Base-by-base conservation (phyloP, 2,797 vertebrate genomes). In the Eulemur albifrons region DNA sequence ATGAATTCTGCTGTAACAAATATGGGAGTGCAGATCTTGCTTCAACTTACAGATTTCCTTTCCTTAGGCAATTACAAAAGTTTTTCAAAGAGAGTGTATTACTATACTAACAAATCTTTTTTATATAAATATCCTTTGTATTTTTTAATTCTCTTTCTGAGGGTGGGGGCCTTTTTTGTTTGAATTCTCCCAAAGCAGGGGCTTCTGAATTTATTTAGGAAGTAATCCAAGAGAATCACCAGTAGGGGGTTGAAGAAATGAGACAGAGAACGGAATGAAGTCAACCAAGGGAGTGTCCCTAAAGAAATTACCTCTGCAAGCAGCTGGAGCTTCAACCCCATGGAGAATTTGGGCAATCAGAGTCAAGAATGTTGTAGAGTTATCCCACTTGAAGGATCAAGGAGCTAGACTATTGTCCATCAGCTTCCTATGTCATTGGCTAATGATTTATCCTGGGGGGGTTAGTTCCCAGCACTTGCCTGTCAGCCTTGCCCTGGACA, bases 181-280 rank as follows among this genome's bases (percentile, higher is more conserved):
- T 57, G 23, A 57, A 50, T 83, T 93, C 3, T 77, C 40, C 52
- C 61, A 77, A 88, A 84, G 13, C 25, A 86, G 10, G 21, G 45
- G 18, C 45, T 40, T 87, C 23, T 75, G 20, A 54, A 18, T 57
- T 40, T 69, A 69, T 90, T 38, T 82, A 72, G 30, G 2, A 69
- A 5, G 7, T 25, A 35, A 59, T n/a, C 18, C 57, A 80, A 70
- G 35, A 61, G 13, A 83, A n/a, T 93, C 20, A 3, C 13, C 67
- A 35, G 27, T 2, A 50, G 25, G 0, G 2, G 6, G 0, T 23
- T 0, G 3, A 14, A 12, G 13, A 40, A 63, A 84, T 43, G 40
- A 50, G 45, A 20, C 13, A 54, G 21, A 50, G 38, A 63, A 70
- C 2, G 3, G 0, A 1, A 63, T 23, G 18, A 77, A 75, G 3